Percentiles rank a stretch among this genome's conserved stretches.
Evolutionary conservation across 2,113 vertebrate genomes (phyloP).

Genomic region (Pelodiscus sinensis): DNA sequence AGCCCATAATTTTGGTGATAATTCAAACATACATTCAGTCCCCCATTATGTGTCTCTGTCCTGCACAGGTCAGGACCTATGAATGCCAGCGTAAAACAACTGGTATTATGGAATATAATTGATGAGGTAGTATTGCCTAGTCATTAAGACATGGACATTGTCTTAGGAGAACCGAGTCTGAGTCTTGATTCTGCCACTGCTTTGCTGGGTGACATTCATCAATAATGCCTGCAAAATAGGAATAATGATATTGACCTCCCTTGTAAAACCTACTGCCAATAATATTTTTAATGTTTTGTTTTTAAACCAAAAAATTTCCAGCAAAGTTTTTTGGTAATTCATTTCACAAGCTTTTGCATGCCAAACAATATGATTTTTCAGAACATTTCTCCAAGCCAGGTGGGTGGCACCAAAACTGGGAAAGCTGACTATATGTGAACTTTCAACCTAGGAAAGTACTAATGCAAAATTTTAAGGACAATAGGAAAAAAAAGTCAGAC

Average conservation of each 20-base stretch:
- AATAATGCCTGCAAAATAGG: not conserved
- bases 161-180: not conserved
- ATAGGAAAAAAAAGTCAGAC: not conserved
- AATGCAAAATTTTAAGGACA: not conserved
- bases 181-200: not conserved
- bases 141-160: not conserved
- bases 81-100: not conserved
- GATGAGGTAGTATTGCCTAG: not conserved
- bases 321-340: not conserved
- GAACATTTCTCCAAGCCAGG: not conserved
- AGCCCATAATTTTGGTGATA: not conserved
- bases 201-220: not conserved
- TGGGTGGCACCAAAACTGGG: not conserved
- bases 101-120: not conserved
- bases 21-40: not conserved
- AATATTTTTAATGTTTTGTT: not conserved
- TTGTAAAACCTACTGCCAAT: not conserved
- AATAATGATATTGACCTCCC: not conserved
- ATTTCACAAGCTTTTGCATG: not conserved
- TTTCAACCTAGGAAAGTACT: not conserved
- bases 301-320: not conserved
- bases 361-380: accelerated
- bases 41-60: not conserved
- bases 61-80: not conserved
- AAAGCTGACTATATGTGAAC: not conserved